phyloP scores from a whole-genome alignment of 2,113 vertebrate genomes.

The Zosterops hypoxanthus region DNA sequence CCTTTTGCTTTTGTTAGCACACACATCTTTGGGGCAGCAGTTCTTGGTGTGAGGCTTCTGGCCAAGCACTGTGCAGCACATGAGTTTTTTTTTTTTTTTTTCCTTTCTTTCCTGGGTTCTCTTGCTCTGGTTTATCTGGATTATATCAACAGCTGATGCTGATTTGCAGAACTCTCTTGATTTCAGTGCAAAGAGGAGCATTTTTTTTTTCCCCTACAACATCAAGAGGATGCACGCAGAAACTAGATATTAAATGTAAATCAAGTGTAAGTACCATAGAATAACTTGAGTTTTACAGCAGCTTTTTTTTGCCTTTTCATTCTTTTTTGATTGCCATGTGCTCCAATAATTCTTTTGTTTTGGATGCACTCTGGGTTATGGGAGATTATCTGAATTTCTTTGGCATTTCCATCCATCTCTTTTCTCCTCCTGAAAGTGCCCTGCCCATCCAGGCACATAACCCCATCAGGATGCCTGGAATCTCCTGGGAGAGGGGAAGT shows the following conservation, averaged over 20 bases:
- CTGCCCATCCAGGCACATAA: not conserved
- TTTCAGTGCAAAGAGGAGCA: not conserved
- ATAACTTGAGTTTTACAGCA: not conserved
- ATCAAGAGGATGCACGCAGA: not conserved
- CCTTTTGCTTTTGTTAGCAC: not conserved
- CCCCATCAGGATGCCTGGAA: not conserved
- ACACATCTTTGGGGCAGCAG: not conserved
- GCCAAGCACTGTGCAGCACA: not conserved
- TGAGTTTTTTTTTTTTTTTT: not conserved
- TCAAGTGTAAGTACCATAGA: not conserved
- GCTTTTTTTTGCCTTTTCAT: not conserved
- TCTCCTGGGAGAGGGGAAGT: not conserved
- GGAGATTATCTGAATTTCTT: not conserved
- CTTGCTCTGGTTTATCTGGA: not conserved
- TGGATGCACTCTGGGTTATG: not conserved
- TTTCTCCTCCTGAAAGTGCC: not conserved
- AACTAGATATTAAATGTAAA: not conserved
- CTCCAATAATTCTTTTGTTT: not conserved
- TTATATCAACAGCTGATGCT: not conserved
- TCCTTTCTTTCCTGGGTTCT: not conserved
- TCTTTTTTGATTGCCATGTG: not conserved
- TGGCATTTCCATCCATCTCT: not conserved
- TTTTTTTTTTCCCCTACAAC: not conserved
- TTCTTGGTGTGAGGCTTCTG: not conserved
- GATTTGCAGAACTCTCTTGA: not conserved